Base-by-base conservation (phyloP, 2,797 vertebrate species). In the Pangasius krempfi region DNA sequence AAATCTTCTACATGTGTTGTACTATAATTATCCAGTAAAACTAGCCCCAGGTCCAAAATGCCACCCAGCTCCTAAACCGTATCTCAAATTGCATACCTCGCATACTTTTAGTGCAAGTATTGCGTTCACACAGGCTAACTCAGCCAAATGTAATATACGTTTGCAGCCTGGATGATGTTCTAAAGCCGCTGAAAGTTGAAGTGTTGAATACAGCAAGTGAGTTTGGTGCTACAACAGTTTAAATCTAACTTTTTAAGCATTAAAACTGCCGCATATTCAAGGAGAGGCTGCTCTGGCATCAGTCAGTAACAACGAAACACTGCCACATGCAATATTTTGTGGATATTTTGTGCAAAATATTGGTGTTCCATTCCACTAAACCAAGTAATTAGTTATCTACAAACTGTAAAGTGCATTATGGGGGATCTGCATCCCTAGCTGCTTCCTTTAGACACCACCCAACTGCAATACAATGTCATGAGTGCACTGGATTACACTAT, bases 21-120 rank as follows among this genome's bases (percentile, higher is more conserved):
- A 81, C 79, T 40, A 81, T 81, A 81, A 81, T 81, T 60, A 81
- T 33, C 47, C 30, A 81, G 79, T 81, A 37, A 81, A 8, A 60
- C 33, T 60, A 60, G 20, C 54, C 56, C 3, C 33, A 58, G 56
- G 56, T 33, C 79, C 20, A 60, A 60, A 81, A 81, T 60, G 20
- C 22, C 79, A 81, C 30, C 30, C 33, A 25, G 22, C 79, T 60
- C 22, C 22, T 22, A 81, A 40, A 60, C 33, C 13, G 5, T 40
- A 27, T 81, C 56, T 40, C 54, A 81, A 60, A 81, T 40, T 10
- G 5, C 20, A 81, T 60, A 40, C 33, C 60, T 81, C 22, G 40
- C 20, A 80, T 80, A 37, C 9, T 37, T 80, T 56, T 81, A 81
- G 20, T 13, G 5, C 20, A 40, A 7, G 22, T 56, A 80, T 3